phyloP scores from a whole-genome alignment of 1,140 invertebrate species.

The Hypsibius dujardini region DNA sequence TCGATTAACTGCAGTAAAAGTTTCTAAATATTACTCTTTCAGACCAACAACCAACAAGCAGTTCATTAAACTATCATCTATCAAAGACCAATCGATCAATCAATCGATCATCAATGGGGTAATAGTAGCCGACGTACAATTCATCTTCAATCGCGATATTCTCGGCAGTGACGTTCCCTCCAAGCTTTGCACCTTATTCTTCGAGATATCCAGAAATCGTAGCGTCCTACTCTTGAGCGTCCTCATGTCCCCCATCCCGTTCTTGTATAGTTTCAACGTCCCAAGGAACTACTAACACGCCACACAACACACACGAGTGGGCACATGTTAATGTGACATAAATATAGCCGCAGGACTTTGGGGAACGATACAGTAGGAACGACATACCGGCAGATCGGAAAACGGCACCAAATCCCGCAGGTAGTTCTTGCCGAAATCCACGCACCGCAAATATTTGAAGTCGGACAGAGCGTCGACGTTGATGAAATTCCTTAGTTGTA shows the following conservation, averaged over 20 bases:
- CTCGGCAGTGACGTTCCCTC: neutral
- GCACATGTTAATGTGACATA: too few relatives aligned
- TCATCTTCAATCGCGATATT: neutral
- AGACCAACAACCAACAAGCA: too few relatives aligned
- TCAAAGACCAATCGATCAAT: too few relatives aligned
- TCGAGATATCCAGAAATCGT: neutral
- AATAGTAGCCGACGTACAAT: too few relatives aligned
- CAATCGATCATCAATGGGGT: too few relatives aligned
- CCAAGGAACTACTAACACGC: neutral
- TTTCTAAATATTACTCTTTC: neutral
- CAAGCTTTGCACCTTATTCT: neutral
- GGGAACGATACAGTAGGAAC: too few relatives aligned
- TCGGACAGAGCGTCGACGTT: neutral
- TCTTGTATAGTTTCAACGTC: neutral
- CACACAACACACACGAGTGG: too few relatives aligned
- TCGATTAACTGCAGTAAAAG: neutral
- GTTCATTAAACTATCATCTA: too few relatives aligned
- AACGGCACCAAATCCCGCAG: neutral
- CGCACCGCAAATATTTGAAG: neutral
- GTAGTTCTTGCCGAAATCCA: constrained; percentile 6
- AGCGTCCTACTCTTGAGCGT: neutral
- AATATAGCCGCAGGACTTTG: too few relatives aligned
- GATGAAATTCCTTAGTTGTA: too few relatives aligned
- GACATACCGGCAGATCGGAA: neutral
- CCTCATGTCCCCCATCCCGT: neutral